Percentiles rank a stretch among this genome's conserved stretches.
phyloP scores from a whole-genome alignment of 2,113 vertebrate genomes.

The Marmota flaviventris region DNA sequence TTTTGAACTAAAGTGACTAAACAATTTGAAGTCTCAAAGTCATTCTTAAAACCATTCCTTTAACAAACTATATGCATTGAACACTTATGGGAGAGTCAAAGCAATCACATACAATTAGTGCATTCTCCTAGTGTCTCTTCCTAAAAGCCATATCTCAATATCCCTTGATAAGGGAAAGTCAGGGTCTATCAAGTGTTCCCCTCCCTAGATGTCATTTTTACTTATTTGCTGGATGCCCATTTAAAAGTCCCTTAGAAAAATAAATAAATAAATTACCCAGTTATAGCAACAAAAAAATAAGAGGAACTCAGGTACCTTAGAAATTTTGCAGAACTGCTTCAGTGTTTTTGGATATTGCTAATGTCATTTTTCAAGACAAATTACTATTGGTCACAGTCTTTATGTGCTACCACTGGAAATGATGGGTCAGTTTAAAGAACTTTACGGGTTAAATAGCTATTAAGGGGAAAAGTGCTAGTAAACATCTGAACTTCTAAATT shows the following conservation, averaged over 20 bases:
- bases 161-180: background rate
- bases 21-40: background rate
- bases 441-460: background rate
- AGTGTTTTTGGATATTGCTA: background rate
- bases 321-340: background rate
- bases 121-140: background rate
- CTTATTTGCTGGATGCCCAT: background rate
- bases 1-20: background rate
- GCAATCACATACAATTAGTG: background rate
- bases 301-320: background rate
- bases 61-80: background rate
- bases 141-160: background rate
- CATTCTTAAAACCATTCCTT: background rate
- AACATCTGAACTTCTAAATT: background rate
- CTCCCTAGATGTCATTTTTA: background rate
- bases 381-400: background rate
- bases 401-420: background rate
- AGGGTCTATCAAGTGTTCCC: background rate
- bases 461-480: background rate
- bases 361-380: background rate
- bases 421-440: background rate
- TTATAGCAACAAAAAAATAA: too few relatives aligned
- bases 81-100: background rate
- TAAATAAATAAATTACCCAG: too few relatives aligned
- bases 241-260: background rate